Evolutionary conservation across 2,113 vertebrate species (phyloP), one percentile per base, ranked within the genome.

Genomic region (Labeo rohita): DNA sequence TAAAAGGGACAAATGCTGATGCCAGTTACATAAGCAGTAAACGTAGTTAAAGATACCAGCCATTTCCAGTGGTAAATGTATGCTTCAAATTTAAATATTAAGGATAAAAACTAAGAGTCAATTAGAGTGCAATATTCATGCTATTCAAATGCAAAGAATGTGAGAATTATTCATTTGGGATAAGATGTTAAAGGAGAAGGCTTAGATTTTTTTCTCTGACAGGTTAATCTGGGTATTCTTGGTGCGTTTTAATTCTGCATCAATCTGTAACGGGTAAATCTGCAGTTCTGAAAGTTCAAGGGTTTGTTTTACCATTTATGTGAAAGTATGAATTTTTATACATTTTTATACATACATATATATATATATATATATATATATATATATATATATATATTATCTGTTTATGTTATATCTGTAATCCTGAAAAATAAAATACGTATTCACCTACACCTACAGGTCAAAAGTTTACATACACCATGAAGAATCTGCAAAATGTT

Each of bases 151-250:
- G 49, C 15, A n/a, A 78, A 36, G 50, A 16, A 23, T 80, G 36
- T 13, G 11, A 15, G 56, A 74, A 74, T 74, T 43, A 63, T 45
- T 80, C 36, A 63, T 61, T 43, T 63, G 12, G 77, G 77, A 63
- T 80, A 6, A 63, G 63, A 80, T 45, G 18, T 80, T 63, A 63
- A 47, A 80, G 34, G 28, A n/a, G 50, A 43, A 21, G 45, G 54
- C 52, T 80, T 80, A 79, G 5, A 10, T 79, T 79, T 78, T 15
- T 59, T 49, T 13, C 10, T 23, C 7, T 45, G 77, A 80, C 34
- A 80, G 77, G 36, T 80, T 80, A 80, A 80, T 61, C 54, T 80
- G 56, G 21, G 39, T 15, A 65, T 63, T 47, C 36, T 45, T 45
- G 16, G 54, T 80, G 56, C n/a, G 12, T 63, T 21, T 80, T 63